Evolutionary conservation across 2,797 vertebrate genomes (phyloP).

Genomic region (Centroberyx gerrardi): DNA sequence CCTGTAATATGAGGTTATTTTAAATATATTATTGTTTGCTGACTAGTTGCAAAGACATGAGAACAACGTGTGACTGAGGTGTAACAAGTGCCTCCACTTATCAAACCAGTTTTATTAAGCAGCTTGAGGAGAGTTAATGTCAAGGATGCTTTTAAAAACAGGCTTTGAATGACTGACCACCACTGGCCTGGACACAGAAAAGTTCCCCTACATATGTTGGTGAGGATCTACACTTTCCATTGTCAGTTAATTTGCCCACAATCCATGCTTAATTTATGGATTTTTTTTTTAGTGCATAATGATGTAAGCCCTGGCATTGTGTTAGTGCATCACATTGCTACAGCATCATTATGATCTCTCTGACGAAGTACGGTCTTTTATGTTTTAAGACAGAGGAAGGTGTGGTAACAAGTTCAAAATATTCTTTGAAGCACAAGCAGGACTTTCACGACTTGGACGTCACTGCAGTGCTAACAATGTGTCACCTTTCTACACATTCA

Average conservation of each 20-base stretch:
- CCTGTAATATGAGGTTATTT: neutral
- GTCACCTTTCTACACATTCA: slow-evolving; percentile 18
- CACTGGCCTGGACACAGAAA: neutral
- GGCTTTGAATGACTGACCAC: neutral
- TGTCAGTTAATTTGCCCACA: neutral
- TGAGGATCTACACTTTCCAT: neutral
- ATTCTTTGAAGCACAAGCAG: neutral
- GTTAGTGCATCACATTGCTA: neutral
- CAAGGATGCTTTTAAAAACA: slow-evolving; percentile 11
- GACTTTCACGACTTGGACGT: neutral
- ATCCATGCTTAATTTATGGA: neutral
- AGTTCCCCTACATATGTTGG: neutral
- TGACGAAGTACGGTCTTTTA: neutral
- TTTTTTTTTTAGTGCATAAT: neutral
- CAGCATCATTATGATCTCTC: neutral
- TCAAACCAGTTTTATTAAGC: slow-evolving; percentile 29
- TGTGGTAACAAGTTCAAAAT: slow-evolving; percentile 21
- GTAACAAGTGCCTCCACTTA: slow-evolving; percentile 35
- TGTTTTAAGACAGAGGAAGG: slow-evolving; percentile 26
- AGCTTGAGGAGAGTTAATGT: slow-evolving; percentile 24
- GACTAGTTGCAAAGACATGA: neutral
- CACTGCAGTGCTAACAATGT: slow-evolving; percentile 21
- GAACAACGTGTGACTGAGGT: slow-evolving; percentile 1
- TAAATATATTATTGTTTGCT: neutral
- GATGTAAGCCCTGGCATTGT: neutral